Percentiles rank a stretch among this genome's conserved stretches.
These are phyloP conservation scores for Lasaia peninsularis DNA, from an alignment of 1,140 invertebrate species.

Conservation along the genomic window DNA sequence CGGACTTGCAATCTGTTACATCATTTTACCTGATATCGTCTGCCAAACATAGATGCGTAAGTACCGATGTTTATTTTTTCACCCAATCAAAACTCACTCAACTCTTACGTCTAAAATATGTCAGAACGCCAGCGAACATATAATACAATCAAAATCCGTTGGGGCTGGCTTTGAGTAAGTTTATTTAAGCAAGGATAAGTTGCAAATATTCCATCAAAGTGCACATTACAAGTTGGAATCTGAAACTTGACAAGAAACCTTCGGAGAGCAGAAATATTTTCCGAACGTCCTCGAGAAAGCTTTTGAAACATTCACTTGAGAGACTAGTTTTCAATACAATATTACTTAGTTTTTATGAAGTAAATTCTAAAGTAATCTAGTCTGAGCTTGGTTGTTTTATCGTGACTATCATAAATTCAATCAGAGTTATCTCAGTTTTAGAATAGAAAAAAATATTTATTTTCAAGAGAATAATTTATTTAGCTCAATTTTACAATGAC, in stretches of 20 bases:
- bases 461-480: too few species aligned
- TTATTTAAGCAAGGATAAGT: neutral
- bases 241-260: slow-evolving; percentile 3
- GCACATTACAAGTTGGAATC: neutral
- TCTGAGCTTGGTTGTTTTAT: neutral
- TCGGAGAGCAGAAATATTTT: neutral
- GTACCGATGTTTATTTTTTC: too few species aligned
- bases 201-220: neutral
- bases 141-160: too few species aligned
- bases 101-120: too few species aligned
- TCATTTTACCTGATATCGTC: too few species aligned
- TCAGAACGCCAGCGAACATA: too few species aligned
- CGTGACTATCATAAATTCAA: neutral
- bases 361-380: neutral
- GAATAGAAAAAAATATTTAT: too few species aligned
- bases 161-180: neutral
- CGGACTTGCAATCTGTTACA: too few species aligned
- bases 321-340: slow-evolving; percentile 6
- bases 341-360: slow-evolving; percentile 8
- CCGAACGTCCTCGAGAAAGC: slow-evolving; percentile 3
- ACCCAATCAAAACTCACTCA: too few species aligned
- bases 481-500: too few species aligned
- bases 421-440: too few species aligned
- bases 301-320: slow-evolving; percentile 1
- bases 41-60: too few species aligned